Evolutionary conservation across 2,113 vertebrate genomes (phyloP).

Genomic region (Scophthalmus maximus): DNA sequence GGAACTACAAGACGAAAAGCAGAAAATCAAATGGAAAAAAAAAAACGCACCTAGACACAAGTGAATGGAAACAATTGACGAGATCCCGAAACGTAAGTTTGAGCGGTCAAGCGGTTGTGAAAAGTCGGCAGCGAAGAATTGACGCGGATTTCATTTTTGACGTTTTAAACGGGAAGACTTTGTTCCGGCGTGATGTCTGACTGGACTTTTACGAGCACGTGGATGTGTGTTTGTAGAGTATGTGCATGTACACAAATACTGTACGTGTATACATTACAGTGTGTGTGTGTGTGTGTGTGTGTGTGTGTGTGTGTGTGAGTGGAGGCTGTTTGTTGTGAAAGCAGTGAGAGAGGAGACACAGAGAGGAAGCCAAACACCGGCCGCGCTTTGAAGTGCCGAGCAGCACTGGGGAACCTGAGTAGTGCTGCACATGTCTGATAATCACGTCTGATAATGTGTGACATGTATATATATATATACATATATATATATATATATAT

Average conservation of each 20-base stretch:
- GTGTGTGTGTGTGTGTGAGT: conserved; percentile 31
- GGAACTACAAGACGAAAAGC: neutral
- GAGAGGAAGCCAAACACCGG: conserved; percentile 76
- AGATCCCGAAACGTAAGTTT: neutral
- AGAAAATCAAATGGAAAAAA: neutral
- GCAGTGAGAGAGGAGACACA: conserved; percentile 70
- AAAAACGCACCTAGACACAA: too few relatives aligned
- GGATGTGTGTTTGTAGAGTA: neutral
- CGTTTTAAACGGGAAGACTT: too few relatives aligned
- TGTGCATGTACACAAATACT: conserved; percentile 38
- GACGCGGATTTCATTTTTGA: too few relatives aligned
- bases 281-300: conserved; percentile 31
- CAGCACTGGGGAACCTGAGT: too few relatives aligned
- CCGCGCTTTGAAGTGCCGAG: conserved; percentile 72
- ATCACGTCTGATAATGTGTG: conserved; percentile 8
- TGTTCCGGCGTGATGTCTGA: too few relatives aligned
- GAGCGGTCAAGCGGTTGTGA: too few relatives aligned
- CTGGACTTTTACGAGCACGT: too few relatives aligned
- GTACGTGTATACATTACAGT: conserved; percentile 39
- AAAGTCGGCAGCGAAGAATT: too few relatives aligned
- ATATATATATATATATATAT: too few relatives aligned
- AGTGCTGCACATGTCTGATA: neutral
- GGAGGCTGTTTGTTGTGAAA: conserved; percentile 73
- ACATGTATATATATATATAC: too few relatives aligned
- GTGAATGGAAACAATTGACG: neutral